phyloP scores from a whole-genome alignment of 2,888 invertebrate genomes.

The Augochlorella aurata region DNA sequence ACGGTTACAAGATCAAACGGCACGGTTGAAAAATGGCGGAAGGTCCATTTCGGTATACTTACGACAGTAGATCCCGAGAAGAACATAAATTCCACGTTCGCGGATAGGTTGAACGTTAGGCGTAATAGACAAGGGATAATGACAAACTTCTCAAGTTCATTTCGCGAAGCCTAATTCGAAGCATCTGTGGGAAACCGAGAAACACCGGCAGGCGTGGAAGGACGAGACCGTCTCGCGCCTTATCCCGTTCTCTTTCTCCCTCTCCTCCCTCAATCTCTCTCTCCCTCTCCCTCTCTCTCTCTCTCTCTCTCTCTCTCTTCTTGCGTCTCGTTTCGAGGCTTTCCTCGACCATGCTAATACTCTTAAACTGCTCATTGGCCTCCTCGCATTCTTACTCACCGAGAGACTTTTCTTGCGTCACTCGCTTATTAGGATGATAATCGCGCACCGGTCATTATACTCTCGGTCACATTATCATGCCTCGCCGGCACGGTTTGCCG shows the following conservation, averaged over 20 bases:
- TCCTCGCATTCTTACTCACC: slow-evolving; percentile 48
- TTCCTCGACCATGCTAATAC: slow-evolving; percentile 36
- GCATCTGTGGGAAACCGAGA: slow-evolving; percentile 42
- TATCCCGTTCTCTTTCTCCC: background rate
- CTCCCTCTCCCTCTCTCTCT: background rate
- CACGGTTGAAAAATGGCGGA: background rate
- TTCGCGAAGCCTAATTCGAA: slow-evolving; percentile 42
- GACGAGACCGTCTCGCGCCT: slow-evolving; percentile 25
- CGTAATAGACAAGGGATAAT: slow-evolving; percentile 47
- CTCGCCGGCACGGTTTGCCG: slow-evolving; percentile 64
- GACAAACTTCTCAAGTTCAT: slow-evolving; percentile 53
- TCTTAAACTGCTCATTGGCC: slow-evolving; percentile 37
- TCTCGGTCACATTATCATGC: slow-evolving; percentile 78
- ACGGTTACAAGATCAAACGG: background rate
- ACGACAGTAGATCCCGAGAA: background rate
- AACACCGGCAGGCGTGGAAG: slow-evolving; percentile 25
- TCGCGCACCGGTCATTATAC: slow-evolving; percentile 78
- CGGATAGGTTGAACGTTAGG: slow-evolving; percentile 1
- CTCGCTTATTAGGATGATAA: slow-evolving; percentile 80
- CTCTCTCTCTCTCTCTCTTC: background rate
- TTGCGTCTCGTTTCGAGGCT: slow-evolving; percentile 11
- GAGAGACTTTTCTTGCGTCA: slow-evolving; percentile 70
- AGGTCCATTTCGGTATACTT: background rate
- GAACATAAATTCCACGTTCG: background rate
- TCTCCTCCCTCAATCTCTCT: background rate